Percentiles rank a stretch among this genome's conserved stretches.
Evolutionary conservation across 2,797 vertebrate species (phyloP).

Genomic region (Peromyscus aztecus): DNA sequence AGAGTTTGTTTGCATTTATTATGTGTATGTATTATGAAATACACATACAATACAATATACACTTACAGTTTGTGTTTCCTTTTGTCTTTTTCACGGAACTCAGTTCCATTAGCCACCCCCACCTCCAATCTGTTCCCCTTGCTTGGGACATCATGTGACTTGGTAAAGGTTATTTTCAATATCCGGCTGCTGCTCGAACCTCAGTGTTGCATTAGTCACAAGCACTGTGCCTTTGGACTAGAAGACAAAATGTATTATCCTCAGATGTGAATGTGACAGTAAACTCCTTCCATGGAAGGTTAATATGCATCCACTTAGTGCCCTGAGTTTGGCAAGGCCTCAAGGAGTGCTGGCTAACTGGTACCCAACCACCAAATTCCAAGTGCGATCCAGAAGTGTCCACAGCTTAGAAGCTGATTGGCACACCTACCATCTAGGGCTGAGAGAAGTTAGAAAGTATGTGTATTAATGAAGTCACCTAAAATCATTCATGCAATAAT

Average conservation of each 20-base stretch:
- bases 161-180: conserved; percentile 52
- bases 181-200: background rate
- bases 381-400: background rate
- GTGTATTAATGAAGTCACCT: background rate
- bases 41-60: background rate
- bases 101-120: background rate
- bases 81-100: background rate
- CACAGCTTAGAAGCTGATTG: background rate
- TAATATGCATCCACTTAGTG: background rate
- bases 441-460: background rate
- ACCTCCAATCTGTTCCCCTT: too few relatives aligned
- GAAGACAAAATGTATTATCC: background rate
- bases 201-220: background rate
- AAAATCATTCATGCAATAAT: background rate
- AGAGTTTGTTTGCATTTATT: background rate
- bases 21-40: too few relatives aligned
- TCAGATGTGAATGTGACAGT: background rate
- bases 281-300: background rate
- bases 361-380: background rate
- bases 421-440: background rate
- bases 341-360: background rate
- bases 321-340: background rate
- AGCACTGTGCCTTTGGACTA: background rate
- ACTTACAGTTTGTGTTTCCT: background rate
- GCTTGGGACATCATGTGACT: background rate